Evolutionary conservation across 1,140 invertebrate genomes (phyloP).

Genomic region (Trachelipus rathkii): DNA sequence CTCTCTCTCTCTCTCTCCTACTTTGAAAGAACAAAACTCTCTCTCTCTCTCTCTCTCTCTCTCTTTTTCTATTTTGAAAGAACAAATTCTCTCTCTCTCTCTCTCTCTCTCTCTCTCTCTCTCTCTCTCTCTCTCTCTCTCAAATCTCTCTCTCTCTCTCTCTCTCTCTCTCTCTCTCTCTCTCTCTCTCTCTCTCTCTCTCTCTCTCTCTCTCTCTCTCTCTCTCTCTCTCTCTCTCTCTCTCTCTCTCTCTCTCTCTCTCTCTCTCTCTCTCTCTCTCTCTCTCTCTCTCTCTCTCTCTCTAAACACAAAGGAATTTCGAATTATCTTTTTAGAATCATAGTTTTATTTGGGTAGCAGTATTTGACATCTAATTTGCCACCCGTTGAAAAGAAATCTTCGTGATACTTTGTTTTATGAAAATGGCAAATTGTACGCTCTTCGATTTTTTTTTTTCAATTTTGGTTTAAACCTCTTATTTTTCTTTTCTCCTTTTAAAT

Average conservation of each 20-base stretch:
- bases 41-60: not conserved
- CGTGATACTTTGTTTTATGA: too few relatives aligned
- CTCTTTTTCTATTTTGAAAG: conserved; percentile 4
- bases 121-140: not conserved
- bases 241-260: not conserved
- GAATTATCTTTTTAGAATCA: too few relatives aligned
- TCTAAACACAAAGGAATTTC: too few relatives aligned
- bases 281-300: conserved; percentile 10
- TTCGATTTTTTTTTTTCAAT: too few relatives aligned
- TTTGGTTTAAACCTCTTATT: too few relatives aligned
- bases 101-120: not conserved
- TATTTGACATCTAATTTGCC: too few relatives aligned
- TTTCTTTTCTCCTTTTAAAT: too few relatives aligned
- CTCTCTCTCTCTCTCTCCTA: not conserved
- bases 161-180: not conserved
- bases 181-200: not conserved
- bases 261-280: conserved; percentile 1
- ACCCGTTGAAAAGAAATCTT: too few relatives aligned
- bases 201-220: not conserved
- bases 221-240: not conserved
- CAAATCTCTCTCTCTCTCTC: not conserved
- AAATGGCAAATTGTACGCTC: too few relatives aligned
- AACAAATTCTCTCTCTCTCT: not conserved
- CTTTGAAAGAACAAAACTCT: too few relatives aligned
- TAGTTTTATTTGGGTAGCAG: too few relatives aligned